Evolutionary conservation across 2,797 vertebrate genomes (phyloP).

Genomic region (Crenuchus spilurus): DNA sequence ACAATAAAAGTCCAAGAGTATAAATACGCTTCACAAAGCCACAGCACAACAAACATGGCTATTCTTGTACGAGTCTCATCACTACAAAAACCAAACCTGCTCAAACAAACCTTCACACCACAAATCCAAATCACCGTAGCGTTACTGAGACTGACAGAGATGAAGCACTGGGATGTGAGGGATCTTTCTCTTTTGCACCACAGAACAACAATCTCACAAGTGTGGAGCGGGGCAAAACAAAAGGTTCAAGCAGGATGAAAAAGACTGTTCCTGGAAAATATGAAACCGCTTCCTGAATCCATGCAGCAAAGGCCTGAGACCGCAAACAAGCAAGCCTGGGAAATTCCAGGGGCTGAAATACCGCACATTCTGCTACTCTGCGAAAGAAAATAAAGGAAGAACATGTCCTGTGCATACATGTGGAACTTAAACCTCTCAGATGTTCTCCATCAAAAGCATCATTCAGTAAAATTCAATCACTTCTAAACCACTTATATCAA

Average conservation of each 20-base stretch:
- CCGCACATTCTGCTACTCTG: background rate
- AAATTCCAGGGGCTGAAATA: background rate
- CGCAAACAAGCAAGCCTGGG: background rate
- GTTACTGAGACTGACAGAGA: background rate
- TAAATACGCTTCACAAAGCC: background rate
- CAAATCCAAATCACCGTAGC: background rate
- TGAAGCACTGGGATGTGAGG: background rate
- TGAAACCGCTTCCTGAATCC: background rate
- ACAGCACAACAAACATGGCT: slow-evolving; percentile 1
- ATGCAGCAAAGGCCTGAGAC: background rate
- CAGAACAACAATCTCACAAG: background rate
- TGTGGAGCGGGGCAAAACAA: background rate
- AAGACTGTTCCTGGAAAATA: background rate
- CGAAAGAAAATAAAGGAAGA: background rate
- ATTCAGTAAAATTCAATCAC: background rate
- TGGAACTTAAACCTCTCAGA: background rate
- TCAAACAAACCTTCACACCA: background rate
- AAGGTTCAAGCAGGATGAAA: background rate
- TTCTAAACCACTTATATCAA: background rate
- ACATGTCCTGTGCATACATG: background rate
- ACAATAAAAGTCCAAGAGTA: background rate
- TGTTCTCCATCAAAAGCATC: background rate
- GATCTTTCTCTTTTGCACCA: background rate
- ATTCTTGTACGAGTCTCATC: background rate
- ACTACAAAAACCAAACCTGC: background rate